Conservation (phyloP, 2,888 invertebrate species). For the Ochlodes sylvanus region DNA sequence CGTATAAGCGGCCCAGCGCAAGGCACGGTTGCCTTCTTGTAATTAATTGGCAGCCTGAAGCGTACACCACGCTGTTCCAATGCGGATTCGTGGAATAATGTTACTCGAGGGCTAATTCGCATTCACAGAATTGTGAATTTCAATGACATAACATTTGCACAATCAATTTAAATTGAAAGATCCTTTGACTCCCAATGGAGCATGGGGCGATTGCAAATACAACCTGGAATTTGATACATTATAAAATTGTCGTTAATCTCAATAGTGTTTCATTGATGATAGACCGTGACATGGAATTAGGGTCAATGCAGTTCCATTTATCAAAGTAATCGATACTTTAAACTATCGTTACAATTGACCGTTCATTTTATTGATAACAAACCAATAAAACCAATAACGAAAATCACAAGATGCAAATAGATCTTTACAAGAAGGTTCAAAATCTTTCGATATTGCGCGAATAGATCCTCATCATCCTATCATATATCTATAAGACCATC, state of each 20-base stretch:
- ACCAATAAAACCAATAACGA: neutral
- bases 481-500: no score
- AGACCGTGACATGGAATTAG: conserved; percentile 14
- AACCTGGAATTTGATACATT: conserved; percentile 24
- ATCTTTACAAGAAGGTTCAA: no score
- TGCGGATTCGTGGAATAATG: neutral
- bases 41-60: neutral
- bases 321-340: conserved; percentile 16
- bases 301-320: conserved; percentile 29
- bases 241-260: conserved; percentile 28
- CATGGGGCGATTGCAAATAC: neutral
- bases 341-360: neutral
- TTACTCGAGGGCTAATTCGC: neutral
- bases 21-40: no score
- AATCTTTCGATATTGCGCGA: no score
- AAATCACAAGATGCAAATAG: no score
- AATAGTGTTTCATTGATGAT: conserved; percentile 17
- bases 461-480: no score
- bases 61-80: neutral
- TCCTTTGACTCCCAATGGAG: neutral
- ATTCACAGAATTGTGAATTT: neutral
- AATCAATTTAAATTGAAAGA: neutral
- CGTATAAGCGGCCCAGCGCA: no score
- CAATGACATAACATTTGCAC: neutral
- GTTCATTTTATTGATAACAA: neutral